Evolutionary conservation across 2,797 vertebrate genomes (phyloP), one percentile per base, ranked within the genome.

Genomic region (Sciurus carolinensis): DNA sequence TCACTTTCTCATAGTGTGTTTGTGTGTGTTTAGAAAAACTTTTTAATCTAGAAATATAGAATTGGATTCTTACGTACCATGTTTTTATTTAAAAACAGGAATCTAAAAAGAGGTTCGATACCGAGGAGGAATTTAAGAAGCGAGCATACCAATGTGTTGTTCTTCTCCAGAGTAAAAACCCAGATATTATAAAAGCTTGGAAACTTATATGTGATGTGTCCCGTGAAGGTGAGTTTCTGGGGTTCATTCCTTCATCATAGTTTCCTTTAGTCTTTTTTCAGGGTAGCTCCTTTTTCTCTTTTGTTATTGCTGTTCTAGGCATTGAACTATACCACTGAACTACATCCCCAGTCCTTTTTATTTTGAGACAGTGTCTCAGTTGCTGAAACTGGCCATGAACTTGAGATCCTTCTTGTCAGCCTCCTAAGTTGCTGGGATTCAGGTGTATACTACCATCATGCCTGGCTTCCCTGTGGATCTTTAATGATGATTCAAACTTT

Each of bases 71-170:
- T 91, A 69, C 1, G 69, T 52, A 47, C 39, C 7, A 80, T 64
- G 24, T 80, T 83, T 87, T 30, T 90, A 87, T 94, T 92, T 44
- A 54, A 88, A 91, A 24, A 0, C 87, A 99, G 99, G 99, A 99
- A 98, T 99, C 99, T 2, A 99, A 99, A 98, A 99, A 99, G 97
- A 99, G 99, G 18, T 99, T 99, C 96, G 99, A 99, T 95, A 99
- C 99, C 1, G 99, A 99, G 5, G 99, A 99, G 95, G 99, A 99
- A 13, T 99, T 99, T 90, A 99, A 99, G 98, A 99, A 99, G 96
- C 98, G 99, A 72, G 99, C 99, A 2, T 99, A 99, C 94, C 99
- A 99, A 96, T 99, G 99, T 86, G 99, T 99, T 24, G 99, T 99
- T 97, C 98, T 98, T 42, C 99, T 99, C 90, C 99, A 99, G 99